These are phyloP conservation scores for Dendrocopos noguchii DNA, from an alignment of 2,113 vertebrate species.

Conservation along the genomic window DNA sequence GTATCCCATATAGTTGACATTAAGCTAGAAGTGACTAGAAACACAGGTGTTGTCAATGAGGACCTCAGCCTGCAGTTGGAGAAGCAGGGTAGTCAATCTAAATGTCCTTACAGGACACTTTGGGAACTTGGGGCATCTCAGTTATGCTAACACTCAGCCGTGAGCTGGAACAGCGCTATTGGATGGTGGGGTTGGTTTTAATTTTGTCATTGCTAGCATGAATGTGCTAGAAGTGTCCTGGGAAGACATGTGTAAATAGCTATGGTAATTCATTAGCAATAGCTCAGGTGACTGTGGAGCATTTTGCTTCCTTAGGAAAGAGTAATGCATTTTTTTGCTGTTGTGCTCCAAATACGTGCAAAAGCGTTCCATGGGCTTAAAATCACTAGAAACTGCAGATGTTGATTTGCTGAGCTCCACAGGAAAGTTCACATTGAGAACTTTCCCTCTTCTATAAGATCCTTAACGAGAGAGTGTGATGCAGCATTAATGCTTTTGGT, in stretches of 20 bases:
- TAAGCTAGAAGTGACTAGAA: neutral
- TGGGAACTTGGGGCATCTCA: neutral
- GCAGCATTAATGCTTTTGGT: neutral
- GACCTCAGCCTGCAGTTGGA: neutral
- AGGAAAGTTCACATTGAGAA: neutral
- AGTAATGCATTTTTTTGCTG: neutral
- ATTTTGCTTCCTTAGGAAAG: neutral
- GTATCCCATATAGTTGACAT: neutral
- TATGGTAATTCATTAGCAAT: neutral
- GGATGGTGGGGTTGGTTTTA: neutral
- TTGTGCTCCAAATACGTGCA: neutral
- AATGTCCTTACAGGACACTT: neutral
- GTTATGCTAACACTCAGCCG: neutral
- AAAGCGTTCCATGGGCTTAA: neutral
- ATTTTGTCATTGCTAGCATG: neutral
- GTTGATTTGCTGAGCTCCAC: neutral
- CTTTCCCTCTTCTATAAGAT: neutral
- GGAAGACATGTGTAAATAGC: neutral
- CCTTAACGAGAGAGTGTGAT: neutral
- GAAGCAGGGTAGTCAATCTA: neutral
- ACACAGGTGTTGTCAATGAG: neutral
- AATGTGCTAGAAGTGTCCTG: neutral
- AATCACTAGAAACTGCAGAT: neutral
- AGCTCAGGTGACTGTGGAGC: neutral
- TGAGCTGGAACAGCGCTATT: neutral